phyloP scores from a whole-genome alignment of 2,888 invertebrate species.

The Ptycholaimellus sp. region DNA sequence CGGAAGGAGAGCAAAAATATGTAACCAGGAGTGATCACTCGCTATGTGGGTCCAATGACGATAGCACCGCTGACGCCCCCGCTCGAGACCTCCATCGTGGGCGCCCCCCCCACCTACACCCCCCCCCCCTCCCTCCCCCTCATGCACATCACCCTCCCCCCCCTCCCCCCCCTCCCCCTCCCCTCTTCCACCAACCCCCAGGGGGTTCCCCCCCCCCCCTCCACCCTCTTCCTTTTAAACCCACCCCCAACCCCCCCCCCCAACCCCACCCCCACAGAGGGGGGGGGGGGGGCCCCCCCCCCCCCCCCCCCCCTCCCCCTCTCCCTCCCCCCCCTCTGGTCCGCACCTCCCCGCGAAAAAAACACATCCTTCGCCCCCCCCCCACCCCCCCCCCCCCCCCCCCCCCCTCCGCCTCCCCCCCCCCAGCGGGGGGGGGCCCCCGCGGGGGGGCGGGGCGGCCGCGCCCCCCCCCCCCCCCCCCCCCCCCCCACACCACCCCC shows the following conservation, averaged over 20 bases:
- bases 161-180: too few species aligned
- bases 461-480: constrained; percentile 20
- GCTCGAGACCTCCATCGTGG: neutral
- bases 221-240: constrained; percentile 2
- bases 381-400: neutral
- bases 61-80: neutral
- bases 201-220: neutral
- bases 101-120: neutral
- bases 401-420: neutral
- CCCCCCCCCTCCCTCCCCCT: constrained; percentile 5
- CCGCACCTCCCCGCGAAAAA: neutral
- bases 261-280: neutral
- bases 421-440: neutral
- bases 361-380: neutral
- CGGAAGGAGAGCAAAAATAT: too few species aligned
- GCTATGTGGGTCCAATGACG: neutral
- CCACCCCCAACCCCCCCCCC: constrained; percentile 4
- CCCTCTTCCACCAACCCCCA: too few species aligned
- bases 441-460: constrained; percentile 21
- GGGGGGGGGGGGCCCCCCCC: neutral
- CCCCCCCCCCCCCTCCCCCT: neutral
- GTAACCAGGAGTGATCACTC: neutral
- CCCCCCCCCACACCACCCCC: constrained; percentile 23
- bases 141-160: constrained; percentile 1
- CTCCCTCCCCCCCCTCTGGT: too few species aligned